These are phyloP conservation scores for Thalassoma bifasciatum DNA, from an alignment of 2,113 vertebrate species.

Conservation along the genomic window DNA sequence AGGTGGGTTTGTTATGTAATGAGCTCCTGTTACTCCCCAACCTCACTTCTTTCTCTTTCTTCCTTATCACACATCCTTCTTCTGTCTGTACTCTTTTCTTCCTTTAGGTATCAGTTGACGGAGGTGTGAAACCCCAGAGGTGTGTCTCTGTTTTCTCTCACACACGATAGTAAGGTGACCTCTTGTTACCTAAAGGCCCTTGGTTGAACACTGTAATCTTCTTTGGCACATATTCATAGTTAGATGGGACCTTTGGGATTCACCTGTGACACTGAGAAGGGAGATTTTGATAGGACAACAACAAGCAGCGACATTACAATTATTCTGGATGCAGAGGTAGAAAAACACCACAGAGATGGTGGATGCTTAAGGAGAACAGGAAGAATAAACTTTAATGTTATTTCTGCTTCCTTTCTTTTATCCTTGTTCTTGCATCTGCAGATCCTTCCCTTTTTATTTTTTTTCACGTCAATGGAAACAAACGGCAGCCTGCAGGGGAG, in stretches of 20 bases:
- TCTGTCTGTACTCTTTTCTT: slow-evolving; percentile 17
- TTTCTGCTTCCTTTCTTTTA: too few species aligned
- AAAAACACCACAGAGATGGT: too few species aligned
- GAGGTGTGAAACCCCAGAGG: slow-evolving; percentile 13
- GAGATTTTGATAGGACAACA: neutral
- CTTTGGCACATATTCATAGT: neutral
- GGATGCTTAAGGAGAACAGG: too few species aligned
- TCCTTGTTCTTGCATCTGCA: too few species aligned
- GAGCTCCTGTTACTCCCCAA: slow-evolving; percentile 39
- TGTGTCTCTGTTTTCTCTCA: slow-evolving; percentile 36
- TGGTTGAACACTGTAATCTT: neutral
- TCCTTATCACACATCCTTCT: slow-evolving; percentile 1
- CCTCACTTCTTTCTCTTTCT: neutral
- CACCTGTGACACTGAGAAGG: neutral
- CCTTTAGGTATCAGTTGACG: slow-evolving; percentile 48
- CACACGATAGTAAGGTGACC: slow-evolving; percentile 18
- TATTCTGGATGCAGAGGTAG: too few species aligned
- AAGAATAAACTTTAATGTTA: too few species aligned
- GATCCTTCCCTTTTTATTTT: too few species aligned
- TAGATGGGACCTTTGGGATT: neutral
- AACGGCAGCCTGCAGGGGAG: neutral
- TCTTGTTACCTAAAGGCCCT: neutral
- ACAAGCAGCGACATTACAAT: too few species aligned
- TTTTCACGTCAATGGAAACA: neutral
- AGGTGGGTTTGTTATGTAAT: slow-evolving; percentile 27